Base-by-base conservation (phyloP, 2,113 vertebrate genomes). In the Pyxicephalus adspersus region DNA sequence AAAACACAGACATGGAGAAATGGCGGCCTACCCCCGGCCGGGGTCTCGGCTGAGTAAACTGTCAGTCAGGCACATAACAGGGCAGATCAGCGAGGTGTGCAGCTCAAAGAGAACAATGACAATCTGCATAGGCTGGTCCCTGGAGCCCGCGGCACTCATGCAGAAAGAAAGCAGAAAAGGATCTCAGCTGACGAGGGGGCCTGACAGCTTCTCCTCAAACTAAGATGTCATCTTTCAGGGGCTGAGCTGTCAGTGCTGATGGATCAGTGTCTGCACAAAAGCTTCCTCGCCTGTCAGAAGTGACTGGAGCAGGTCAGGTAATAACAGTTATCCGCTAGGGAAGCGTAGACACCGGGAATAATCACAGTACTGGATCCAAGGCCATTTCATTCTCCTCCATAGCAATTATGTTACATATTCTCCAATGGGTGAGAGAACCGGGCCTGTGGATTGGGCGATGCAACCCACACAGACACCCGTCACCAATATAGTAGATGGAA, bases 1-100 rank as follows among this genome's bases (percentile, higher is more conserved):
- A 83, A 83, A 84, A 7, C 5, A 77, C 2, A 25, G 19, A 38
- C 5, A 60, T 11, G 25, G 31, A 52, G 58, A 22, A 3, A 60
- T 45, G 34, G 16, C 51, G 13, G 2, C 5, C 5, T 28, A n/a
- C 58, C 74, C 58, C 34, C 57, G 15, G 8, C 60, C 23, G 11
- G 77, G 68, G n/a, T 64, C 17, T 85, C 50, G 7, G 34, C 45
- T 60, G 55, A 85, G 74, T 70, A 81, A 45, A 72, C 61, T 51
- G n/a, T 81, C 68, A 85, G 3, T 80, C 72, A 84, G 75, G 83
- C 9, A 66, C 16, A 84, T 82, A 88, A 84, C 4, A n/a, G 26
- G 81, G 50, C 54, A 81, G 73, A 84, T 63, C 61, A 51, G 45
- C 55, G 58, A 34, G 74, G 68, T 77, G 23, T 31, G 74, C 80